phyloP scores from a whole-genome alignment of 2,113 vertebrate genomes.

The Eublepharis macularius region DNA sequence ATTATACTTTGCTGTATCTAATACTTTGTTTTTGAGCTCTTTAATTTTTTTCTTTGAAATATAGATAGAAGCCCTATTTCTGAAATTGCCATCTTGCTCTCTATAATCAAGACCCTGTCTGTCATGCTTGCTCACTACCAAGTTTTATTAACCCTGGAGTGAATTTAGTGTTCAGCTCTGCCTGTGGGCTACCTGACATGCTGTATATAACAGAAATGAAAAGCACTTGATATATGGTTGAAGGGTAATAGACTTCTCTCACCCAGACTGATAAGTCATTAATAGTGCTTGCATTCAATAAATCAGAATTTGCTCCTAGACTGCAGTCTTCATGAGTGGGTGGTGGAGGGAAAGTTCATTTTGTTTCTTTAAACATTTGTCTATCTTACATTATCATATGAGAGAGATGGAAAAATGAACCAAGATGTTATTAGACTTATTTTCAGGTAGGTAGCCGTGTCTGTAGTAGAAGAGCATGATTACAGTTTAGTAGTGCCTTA shows the following conservation, averaged over 20 bases:
- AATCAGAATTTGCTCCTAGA: slow-evolving; percentile 53
- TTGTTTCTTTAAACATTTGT: slow-evolving; percentile 25
- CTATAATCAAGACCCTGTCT: slow-evolving; percentile 40
- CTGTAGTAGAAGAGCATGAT: no score
- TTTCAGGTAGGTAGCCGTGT: no score
- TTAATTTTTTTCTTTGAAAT: slow-evolving; percentile 46
- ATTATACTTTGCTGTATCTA: background rate
- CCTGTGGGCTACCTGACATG: slow-evolving; percentile 30
- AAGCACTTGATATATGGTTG: slow-evolving; percentile 58
- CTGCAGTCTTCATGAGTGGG: slow-evolving; percentile 22
- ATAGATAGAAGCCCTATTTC: slow-evolving; percentile 33
- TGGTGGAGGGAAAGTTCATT: slow-evolving; percentile 36
- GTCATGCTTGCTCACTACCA: slow-evolving; percentile 45
- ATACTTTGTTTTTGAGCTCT: slow-evolving; percentile 28
- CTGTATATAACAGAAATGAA: slow-evolving; percentile 58
- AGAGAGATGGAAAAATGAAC: background rate
- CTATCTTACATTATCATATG: background rate
- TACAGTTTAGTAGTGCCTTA: no score
- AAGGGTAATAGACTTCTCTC: slow-evolving; percentile 70
- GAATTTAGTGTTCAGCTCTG: slow-evolving; percentile 51
- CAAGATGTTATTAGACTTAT: background rate
- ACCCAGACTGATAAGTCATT: slow-evolving; percentile 66
- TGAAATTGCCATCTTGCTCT: slow-evolving; percentile 34
- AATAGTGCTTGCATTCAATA: slow-evolving; percentile 56
- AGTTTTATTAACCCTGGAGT: slow-evolving; percentile 70